These are phyloP conservation scores for Noctua comes DNA, from an alignment of 2,888 invertebrate species.

Conservation along the genomic window DNA sequence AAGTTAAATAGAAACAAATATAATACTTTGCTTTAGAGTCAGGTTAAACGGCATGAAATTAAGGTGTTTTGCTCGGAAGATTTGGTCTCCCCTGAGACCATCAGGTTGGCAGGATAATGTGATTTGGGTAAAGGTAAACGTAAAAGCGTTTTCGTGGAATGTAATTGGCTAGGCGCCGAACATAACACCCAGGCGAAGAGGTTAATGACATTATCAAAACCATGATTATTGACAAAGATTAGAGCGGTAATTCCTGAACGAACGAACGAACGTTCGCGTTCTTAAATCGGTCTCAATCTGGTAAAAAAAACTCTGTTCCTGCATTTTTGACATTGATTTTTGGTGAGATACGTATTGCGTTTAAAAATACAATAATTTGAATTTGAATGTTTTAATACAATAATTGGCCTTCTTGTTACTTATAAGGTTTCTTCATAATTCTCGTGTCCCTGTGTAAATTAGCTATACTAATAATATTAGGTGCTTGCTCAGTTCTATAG, in stretches of 20 bases:
- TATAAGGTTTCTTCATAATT: neutral
- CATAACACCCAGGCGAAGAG: neutral
- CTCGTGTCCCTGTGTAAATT: conserved; percentile 2
- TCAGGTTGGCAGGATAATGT: conserved; percentile 40
- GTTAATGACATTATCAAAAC: neutral
- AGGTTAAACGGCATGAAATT: conserved; percentile 48
- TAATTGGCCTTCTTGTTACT: neutral
- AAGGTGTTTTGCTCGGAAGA: conserved; percentile 14
- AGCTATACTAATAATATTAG: neutral
- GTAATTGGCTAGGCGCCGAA: conserved; percentile 17
- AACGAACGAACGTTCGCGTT: neutral
- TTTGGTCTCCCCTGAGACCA: conserved; percentile 36
- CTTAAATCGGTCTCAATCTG: neutral
- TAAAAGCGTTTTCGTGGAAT: conserved; percentile 12
- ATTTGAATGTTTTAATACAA: neutral
- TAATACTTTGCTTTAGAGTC: conserved; percentile 8
- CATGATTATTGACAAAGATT: neutral
- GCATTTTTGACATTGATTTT: neutral
- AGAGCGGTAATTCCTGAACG: too few relatives aligned
- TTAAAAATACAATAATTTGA: neutral
- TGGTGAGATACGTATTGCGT: neutral
- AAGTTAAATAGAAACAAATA: conserved; percentile 18
- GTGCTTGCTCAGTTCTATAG: neutral
- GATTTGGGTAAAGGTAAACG: conserved; percentile 41
- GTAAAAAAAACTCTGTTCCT: neutral